Evolutionary conservation across 2,888 invertebrate species (phyloP).

Genomic region (Toxonevra muliebris): DNA sequence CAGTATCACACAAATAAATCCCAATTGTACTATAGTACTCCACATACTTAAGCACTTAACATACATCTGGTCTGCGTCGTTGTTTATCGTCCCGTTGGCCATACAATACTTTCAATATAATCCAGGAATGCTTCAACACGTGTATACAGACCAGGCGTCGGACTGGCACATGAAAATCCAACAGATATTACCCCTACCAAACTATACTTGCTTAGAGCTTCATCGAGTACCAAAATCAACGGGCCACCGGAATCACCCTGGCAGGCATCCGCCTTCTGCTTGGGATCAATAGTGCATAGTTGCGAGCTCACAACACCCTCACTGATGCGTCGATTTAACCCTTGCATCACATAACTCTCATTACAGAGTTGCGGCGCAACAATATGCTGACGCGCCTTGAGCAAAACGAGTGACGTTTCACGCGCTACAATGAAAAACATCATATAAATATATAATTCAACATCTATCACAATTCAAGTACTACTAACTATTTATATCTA

Average conservation of each 20-base stretch:
- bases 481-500: conserved; percentile 50
- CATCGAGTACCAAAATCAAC: conserved; percentile 47
- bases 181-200: conserved; percentile 57
- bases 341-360: conserved; percentile 39
- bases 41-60: too few species aligned
- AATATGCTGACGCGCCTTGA: conserved; percentile 50
- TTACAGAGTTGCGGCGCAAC: conserved; percentile 48
- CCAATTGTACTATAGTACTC: too few species aligned
- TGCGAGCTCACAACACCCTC: conserved; percentile 46
- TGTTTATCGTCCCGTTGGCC: conserved; percentile 45
- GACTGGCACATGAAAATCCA: conserved; percentile 56
- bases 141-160: conserved; percentile 58
- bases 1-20: too few species aligned
- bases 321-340: conserved; percentile 38
- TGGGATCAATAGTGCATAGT: conserved; percentile 51
- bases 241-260: conserved; percentile 62
- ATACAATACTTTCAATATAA: conserved; percentile 58
- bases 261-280: conserved; percentile 52
- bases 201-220: conserved; percentile 41
- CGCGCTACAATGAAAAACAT: conserved; percentile 38
- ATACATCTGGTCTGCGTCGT: too few species aligned
- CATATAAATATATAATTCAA: too few species aligned
- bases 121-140: conserved; percentile 58
- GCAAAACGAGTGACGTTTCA: conserved; percentile 44
- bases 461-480: neutral